phyloP scores from a whole-genome alignment of 2,888 invertebrate genomes.

The Apamea epomidion region DNA sequence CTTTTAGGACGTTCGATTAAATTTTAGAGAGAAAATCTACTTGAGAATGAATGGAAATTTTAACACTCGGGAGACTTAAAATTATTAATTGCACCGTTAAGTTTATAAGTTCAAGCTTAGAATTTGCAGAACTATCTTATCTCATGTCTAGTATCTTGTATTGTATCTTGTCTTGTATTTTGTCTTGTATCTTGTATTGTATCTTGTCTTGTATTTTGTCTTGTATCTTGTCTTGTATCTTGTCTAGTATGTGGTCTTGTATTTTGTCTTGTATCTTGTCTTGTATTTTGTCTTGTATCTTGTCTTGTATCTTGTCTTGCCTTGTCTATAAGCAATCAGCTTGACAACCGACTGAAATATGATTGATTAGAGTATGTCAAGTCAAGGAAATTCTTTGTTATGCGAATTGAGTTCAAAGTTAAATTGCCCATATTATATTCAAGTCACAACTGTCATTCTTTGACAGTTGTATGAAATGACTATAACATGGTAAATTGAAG shows the following conservation, averaged over 20 bases:
- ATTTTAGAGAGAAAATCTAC: not conserved
- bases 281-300: too few species aligned
- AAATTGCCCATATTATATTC: not conserved
- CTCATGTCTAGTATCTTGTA: too few species aligned
- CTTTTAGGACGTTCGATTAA: constrained; percentile 26
- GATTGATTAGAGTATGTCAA: not conserved
- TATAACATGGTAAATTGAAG: not conserved
- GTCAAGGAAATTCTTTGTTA: too few species aligned
- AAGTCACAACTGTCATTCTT: not conserved
- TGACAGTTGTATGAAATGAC: not conserved
- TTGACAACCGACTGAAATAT: not conserved
- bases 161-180: not conserved
- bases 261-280: not conserved
- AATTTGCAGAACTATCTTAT: not conserved
- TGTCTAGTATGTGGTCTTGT: too few species aligned
- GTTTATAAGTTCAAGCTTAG: not conserved
- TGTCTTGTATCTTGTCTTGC: too few species aligned
- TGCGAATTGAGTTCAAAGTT: not conserved
- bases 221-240: too few species aligned
- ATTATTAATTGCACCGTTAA: not conserved
- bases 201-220: too few species aligned
- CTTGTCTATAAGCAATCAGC: not conserved
- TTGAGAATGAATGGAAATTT: not conserved
- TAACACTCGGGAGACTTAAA: not conserved
- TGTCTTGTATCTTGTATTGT: too few species aligned